Conservation (phyloP, 2,888 invertebrate species). For the Axea sp. region DNA sequence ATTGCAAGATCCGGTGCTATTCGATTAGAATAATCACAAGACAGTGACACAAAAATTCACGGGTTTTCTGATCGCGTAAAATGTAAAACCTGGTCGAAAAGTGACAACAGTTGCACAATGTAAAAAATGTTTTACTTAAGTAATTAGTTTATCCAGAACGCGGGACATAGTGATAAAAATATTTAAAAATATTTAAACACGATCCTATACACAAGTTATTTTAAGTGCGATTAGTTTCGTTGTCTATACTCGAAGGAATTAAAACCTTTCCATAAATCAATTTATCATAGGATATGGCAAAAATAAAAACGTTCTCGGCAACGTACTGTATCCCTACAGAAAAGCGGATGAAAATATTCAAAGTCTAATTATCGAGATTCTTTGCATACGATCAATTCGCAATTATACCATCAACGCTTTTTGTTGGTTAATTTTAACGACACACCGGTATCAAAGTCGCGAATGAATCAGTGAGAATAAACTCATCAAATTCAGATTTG, state of each 20-base stretch:
- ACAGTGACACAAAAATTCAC: no score
- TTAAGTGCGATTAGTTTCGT: no score
- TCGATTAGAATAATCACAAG: constrained; percentile 15
- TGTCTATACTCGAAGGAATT: constrained; percentile 71
- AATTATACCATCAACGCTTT: constrained; percentile 44
- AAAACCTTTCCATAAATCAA: constrained; percentile 77
- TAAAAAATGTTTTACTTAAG: constrained; percentile 64
- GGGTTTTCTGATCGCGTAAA: no score
- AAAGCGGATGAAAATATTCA: constrained; percentile 10
- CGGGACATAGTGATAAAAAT: no score
- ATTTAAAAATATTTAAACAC: no score
- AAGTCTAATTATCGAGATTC: constrained; percentile 11
- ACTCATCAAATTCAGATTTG: no score
- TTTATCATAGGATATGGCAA: constrained; percentile 67
- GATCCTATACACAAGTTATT: no score
- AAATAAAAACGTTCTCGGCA: constrained; percentile 69
- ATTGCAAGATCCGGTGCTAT: background rate
- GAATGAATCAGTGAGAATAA: constrained; percentile 3
- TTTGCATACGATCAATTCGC: constrained; percentile 14
- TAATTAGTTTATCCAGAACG: constrained; percentile 65
- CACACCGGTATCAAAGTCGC: no score
- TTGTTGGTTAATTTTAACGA: constrained; percentile 27
- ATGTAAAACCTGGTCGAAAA: no score
- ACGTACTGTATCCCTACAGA: constrained; percentile 62
- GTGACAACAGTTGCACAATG: no score